Evolutionary conservation across 2,797 vertebrate genomes (phyloP).

Genomic region (Pteropus rufus): DNA sequence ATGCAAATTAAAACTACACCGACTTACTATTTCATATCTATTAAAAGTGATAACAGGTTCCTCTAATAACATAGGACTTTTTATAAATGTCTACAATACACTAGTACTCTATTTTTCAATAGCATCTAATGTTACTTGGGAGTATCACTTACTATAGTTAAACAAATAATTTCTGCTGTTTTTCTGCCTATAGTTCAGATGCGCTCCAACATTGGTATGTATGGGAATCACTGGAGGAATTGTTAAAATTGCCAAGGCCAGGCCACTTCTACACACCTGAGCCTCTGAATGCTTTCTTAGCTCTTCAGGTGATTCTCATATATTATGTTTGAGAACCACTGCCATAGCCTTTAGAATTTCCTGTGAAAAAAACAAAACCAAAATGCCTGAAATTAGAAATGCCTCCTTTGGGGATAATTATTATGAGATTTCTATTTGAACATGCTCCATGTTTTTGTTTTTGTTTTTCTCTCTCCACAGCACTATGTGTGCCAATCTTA

Average conservation of each 20-base stretch:
- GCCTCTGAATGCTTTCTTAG: background rate
- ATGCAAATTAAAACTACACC: background rate
- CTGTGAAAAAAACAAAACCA: background rate
- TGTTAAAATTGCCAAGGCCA: background rate
- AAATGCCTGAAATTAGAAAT: background rate
- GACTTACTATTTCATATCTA: background rate
- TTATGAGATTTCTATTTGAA: background rate
- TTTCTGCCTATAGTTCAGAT: background rate
- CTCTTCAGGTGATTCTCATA: background rate
- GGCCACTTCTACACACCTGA: background rate
- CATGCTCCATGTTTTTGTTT: background rate
- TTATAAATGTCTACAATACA: background rate
- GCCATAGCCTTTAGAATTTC: background rate
- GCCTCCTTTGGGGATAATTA: background rate
- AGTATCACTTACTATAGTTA: background rate
- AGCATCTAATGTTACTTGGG: background rate
- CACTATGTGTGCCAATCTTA: background rate
- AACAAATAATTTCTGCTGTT: background rate
- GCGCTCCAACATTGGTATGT: background rate
- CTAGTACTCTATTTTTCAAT: background rate
- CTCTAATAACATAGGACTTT: background rate
- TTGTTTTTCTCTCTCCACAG: background rate
- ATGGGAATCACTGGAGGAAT: background rate
- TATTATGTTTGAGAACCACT: background rate
- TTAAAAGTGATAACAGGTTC: background rate